phyloP scores from a whole-genome alignment of 2,113 vertebrate genomes.

The Garra rufa region DNA sequence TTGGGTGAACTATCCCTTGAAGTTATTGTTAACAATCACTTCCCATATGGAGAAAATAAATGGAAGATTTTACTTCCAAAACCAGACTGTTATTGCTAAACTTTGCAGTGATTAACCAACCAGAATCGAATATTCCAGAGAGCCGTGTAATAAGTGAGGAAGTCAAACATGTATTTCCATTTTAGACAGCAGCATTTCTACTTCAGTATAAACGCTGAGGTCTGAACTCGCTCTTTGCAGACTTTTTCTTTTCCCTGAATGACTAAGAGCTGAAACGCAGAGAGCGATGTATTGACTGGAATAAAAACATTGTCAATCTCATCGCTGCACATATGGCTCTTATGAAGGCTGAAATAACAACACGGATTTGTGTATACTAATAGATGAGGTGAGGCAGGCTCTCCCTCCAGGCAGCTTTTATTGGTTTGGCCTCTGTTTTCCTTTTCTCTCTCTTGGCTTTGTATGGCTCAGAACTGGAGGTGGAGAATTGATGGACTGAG shows the following conservation, averaged over 20 bases:
- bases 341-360: conserved; percentile 41
- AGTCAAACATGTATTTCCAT: not conserved
- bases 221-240: not conserved
- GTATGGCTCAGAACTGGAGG: conserved; percentile 22
- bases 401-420: conserved; percentile 47
- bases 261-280: not conserved
- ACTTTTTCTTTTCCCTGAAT: not conserved
- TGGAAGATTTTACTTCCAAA: not conserved
- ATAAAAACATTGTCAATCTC: conserved; percentile 31
- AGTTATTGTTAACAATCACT: not conserved
- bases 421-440: conserved; percentile 44
- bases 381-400: conserved; percentile 45
- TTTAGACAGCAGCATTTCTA: not conserved
- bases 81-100: not conserved
- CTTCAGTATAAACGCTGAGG: conserved; percentile 4
- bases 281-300: not conserved
- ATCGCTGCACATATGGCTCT: conserved; percentile 24
- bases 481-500: conserved; percentile 46
- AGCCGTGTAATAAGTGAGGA: not conserved
- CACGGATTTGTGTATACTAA: conserved; percentile 42
- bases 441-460: conserved; percentile 34
- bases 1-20: not conserved
- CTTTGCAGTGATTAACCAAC: not conserved
- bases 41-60: not conserved
- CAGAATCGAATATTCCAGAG: not conserved